Evolutionary conservation across 64 coral and sea anemone species (phyloP).

Genomic region (Actinia tenebrosa): DNA sequence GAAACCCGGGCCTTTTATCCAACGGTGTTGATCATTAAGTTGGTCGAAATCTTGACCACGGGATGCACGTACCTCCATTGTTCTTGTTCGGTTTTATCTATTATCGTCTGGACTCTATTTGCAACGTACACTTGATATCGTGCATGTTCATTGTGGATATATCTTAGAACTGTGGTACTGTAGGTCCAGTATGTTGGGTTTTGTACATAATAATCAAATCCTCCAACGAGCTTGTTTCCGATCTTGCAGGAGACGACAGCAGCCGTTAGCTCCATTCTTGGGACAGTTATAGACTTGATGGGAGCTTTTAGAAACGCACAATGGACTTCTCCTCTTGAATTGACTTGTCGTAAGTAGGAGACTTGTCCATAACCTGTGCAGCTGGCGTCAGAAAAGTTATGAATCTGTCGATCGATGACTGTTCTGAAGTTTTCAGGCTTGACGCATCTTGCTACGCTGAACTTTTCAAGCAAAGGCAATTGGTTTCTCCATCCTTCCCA

Average conservation of each 20-base stretch:
- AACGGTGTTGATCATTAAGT: too few relatives aligned
- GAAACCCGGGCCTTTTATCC: too few relatives aligned
- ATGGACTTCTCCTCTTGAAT: background rate
- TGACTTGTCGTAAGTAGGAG: conserved; percentile 29
- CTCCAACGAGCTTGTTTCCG: background rate
- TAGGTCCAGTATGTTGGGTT: too few relatives aligned
- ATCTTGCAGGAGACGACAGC: background rate
- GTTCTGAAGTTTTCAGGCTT: conserved; percentile 36
- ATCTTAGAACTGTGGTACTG: too few relatives aligned
- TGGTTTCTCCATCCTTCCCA: conserved; percentile 36
- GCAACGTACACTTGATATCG: too few relatives aligned
- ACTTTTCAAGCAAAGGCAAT: conserved; percentile 14
- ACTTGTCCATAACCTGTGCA: conserved; percentile 31
- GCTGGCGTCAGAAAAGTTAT: conserved; percentile 49
- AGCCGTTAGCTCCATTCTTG: too few relatives aligned
- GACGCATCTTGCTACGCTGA: conserved; percentile 30
- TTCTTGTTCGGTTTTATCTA: too few relatives aligned
- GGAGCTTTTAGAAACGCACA: conserved; percentile 34
- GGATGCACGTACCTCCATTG: too few relatives aligned
- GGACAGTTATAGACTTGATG: conserved; percentile 13
- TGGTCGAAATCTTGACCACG: too few relatives aligned
- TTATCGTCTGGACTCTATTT: too few relatives aligned
- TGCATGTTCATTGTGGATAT: too few relatives aligned
- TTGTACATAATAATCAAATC: too few relatives aligned
- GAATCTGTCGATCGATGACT: conserved; percentile 33